Base-by-base conservation (phyloP, 2,113 vertebrate species). In the Columbina picui region DNA sequence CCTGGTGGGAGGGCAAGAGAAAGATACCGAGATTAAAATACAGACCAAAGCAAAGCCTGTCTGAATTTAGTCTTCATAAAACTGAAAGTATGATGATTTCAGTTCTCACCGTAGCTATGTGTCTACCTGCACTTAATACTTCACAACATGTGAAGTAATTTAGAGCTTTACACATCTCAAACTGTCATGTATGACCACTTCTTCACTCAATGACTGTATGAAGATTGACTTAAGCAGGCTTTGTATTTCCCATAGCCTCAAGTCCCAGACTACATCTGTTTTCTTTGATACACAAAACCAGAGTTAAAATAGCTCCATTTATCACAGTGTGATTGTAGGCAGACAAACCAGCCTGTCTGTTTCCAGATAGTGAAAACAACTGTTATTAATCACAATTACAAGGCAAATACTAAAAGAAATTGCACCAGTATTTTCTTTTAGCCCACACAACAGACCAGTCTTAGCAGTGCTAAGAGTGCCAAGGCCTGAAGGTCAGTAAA, bases 371-470 rank as follows among this genome's bases (percentile, higher is more conserved):
- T 94, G 94, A 98, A 98, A 98, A 98, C 98, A 98, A 97, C 98
- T 95, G 98, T 98, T 99, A 99, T 99, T 99, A 99, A 99, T 99
- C 99, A 99, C 99, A 99, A 99, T 99, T 99, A 99, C 98, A 99
- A 99, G 97, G 97, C 98, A 98, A 98, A 98, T 97, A 96, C 94
- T 98, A 98, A 96, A 97, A 95, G 98, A 98, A 98, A 98, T 97
- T 97, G 94, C 98, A 98, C 98, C 98, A 98, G 98, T 98, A 98
- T 97, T 98, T 98, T 97, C 95, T 88, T 97, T 95, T 75, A 95
- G 76, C 56, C 91, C 91, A 96, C 76, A 93, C 84, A 84, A 94
- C 82, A 98, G 97, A 96, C 96, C 93, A 98, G 96, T 71, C 88
- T 73, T 97, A 82, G 74, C 92, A 95, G 93, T 56, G 96, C 93